Evolutionary conservation across 2,888 invertebrate species (phyloP).

Genomic region (Cheiracanthium punctorium): DNA sequence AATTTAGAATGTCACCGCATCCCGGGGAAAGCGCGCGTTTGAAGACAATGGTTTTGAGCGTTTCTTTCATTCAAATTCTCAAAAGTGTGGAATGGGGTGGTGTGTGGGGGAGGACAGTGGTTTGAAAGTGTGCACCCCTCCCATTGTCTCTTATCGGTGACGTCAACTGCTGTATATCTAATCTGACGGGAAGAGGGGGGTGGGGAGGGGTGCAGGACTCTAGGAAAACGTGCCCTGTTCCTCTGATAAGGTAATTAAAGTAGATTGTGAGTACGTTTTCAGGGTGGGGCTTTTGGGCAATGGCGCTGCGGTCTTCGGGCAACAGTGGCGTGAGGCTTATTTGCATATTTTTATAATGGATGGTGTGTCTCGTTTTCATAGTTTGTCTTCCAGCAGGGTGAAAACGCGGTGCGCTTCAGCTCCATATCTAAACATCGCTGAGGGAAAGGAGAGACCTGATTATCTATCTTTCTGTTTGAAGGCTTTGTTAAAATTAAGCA

Average conservation of each 20-base stretch:
- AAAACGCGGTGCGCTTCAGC: not conserved
- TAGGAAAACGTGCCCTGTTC: slow-evolving; percentile 29
- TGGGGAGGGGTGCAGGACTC: not conserved
- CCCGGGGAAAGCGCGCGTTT: not conserved
- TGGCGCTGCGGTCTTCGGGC: not conserved
- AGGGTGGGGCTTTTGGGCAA: slow-evolving; percentile 28
- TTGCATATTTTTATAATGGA: slow-evolving; percentile 15
- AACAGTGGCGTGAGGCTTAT: slow-evolving; percentile 15
- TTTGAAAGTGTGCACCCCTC: not conserved
- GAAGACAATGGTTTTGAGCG: not conserved
- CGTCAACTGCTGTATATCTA: slow-evolving; percentile 27
- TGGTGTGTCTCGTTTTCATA: not conserved
- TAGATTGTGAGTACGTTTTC: slow-evolving; percentile 29
- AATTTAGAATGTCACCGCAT: slow-evolving; percentile 2
- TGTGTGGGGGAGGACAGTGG: not conserved
- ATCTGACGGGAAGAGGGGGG: slow-evolving; percentile 23
- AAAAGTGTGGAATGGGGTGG: no score
- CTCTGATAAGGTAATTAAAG: slow-evolving; percentile 59
- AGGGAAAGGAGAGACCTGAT: not conserved
- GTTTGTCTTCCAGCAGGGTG: not conserved
- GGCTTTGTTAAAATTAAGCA: not conserved
- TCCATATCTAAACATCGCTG: slow-evolving; percentile 1
- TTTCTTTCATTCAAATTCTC: slow-evolving; percentile 5
- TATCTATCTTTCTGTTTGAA: slow-evolving; percentile 7
- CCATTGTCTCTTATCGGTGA: slow-evolving; percentile 30